Percentiles rank a stretch among this genome's conserved stretches.
Conservation (phyloP, 2,797 vertebrate genomes). For the Heliangelus exortis region DNA sequence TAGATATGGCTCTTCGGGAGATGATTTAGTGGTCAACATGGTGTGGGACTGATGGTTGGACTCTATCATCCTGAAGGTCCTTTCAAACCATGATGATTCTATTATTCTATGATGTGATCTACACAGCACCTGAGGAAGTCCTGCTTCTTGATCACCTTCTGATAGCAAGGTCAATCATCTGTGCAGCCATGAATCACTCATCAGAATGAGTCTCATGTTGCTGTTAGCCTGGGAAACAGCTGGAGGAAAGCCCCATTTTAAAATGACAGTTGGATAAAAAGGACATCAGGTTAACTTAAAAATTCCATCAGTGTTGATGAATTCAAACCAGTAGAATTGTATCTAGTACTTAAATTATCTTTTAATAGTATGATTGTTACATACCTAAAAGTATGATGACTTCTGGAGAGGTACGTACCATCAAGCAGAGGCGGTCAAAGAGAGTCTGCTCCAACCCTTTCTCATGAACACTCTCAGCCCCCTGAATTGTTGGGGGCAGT, state of each 20-base stretch:
- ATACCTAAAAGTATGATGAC: no score
- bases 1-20: no score
- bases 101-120: background rate
- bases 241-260: background rate
- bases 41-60: no score
- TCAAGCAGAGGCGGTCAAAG: constrained; percentile 80
- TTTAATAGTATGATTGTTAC: background rate
- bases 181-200: background rate
- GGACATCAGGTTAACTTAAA: background rate
- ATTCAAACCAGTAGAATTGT: background rate
- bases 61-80: no score
- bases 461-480: constrained; percentile 80
- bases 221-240: background rate
- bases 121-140: background rate
- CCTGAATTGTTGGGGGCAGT: constrained; percentile 81
- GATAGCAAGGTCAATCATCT: background rate
- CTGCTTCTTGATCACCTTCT: background rate
- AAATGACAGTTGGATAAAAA: background rate
- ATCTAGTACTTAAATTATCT: background rate
- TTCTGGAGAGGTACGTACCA: constrained; percentile 66
- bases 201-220: background rate
- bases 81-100: no score
- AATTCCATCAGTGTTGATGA: background rate
- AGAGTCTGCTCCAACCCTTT: constrained; percentile 83
- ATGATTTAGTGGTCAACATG: no score